A percentile compares a stretch with the other conserved stretches of the same genome.
phyloP scores from a whole-genome alignment of 2,113 vertebrate species.

The Oryzias woworae region DNA sequence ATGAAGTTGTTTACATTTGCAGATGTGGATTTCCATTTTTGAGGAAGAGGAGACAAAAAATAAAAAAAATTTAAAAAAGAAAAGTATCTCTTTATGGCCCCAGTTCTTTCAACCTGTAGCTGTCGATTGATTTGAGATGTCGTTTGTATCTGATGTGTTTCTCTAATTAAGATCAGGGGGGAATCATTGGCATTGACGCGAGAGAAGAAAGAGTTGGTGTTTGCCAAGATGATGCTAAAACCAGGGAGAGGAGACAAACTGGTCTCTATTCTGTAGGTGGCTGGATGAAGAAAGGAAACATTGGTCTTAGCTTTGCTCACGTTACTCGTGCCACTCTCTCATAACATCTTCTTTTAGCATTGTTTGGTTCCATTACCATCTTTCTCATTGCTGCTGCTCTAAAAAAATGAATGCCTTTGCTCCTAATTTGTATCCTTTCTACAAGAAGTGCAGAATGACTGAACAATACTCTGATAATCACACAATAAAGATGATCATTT shows the following conservation, averaged over 20 bases:
- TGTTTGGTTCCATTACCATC: not conserved
- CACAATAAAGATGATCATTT: conserved; percentile 13
- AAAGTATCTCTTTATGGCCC: conserved; percentile 79
- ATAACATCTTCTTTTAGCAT: not conserved
- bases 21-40: conserved; percentile 10
- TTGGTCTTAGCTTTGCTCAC: not conserved
- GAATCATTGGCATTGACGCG: conserved; percentile 95
- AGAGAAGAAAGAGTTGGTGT: conserved; percentile 81
- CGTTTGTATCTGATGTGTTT: conserved; percentile 95
- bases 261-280: conserved; percentile 1
- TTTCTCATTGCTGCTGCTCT: conserved; percentile 3
- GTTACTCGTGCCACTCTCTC: no score
- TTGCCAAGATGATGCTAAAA: conserved; percentile 74
- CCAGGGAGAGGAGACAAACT: conserved; percentile 53
- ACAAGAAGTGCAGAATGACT: conserved; percentile 24
- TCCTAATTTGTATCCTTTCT: conserved; percentile 16
- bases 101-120: conserved; percentile 55
- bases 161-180: conserved; percentile 96
- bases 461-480: not conserved
- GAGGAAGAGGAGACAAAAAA: conserved; percentile 60
- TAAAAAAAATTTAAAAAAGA: conserved; percentile 45
- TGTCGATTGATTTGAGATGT: conserved; percentile 93
- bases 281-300: not conserved
- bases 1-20: conserved; percentile 33
- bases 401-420: conserved; percentile 13